These are phyloP conservation scores for Aspidoscelis tigris DNA, from an alignment of 2,113 vertebrate species.

Conservation along the genomic window DNA sequence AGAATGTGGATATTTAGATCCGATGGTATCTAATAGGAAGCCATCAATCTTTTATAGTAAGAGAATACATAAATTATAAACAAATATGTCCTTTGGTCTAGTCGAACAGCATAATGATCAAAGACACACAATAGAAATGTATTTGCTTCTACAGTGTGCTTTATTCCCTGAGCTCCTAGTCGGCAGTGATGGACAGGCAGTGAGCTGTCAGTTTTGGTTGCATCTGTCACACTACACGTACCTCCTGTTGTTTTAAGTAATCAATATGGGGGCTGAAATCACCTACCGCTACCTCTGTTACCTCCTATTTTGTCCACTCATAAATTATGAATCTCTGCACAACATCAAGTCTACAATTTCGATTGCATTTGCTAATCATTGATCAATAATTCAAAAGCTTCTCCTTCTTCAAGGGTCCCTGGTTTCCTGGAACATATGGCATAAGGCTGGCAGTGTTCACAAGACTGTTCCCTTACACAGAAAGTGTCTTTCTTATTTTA, in stretches of 20 bases:
- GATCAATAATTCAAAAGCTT: slow-evolving; percentile 97
- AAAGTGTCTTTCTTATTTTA: slow-evolving; percentile 50
- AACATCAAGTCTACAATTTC: slow-evolving; percentile 96
- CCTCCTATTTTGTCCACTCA: slow-evolving; percentile 97
- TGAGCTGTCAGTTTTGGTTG: slow-evolving; percentile 83
- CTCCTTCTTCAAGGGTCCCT: slow-evolving; percentile 89
- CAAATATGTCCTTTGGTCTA: slow-evolving; percentile 81
- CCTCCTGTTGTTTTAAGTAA: slow-evolving; percentile 96
- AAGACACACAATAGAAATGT: slow-evolving; percentile 79
- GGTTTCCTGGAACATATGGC: slow-evolving; percentile 92
- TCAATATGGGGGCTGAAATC: slow-evolving; percentile 96
- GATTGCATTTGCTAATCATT: slow-evolving; percentile 98
- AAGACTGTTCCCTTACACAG: slow-evolving; percentile 80
- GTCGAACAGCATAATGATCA: slow-evolving; percentile 78
- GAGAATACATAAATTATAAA: slow-evolving; percentile 84
- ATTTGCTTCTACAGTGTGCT: slow-evolving; percentile 72
- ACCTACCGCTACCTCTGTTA: slow-evolving; percentile 90
- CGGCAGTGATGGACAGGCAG: slow-evolving; percentile 75
- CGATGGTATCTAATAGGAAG: slow-evolving; percentile 65
- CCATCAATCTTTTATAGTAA: slow-evolving; percentile 81
- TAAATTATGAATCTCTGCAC: slow-evolving; percentile 95
- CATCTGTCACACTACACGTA: slow-evolving; percentile 91
- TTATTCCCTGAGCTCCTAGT: slow-evolving; percentile 68
- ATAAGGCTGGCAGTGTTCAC: slow-evolving; percentile 77
- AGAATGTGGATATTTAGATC: slow-evolving; percentile 75